Evolutionary conservation across 2,797 vertebrate genomes (phyloP), one percentile per base, ranked within the genome.

Genomic region (Sciaenops ocellatus): DNA sequence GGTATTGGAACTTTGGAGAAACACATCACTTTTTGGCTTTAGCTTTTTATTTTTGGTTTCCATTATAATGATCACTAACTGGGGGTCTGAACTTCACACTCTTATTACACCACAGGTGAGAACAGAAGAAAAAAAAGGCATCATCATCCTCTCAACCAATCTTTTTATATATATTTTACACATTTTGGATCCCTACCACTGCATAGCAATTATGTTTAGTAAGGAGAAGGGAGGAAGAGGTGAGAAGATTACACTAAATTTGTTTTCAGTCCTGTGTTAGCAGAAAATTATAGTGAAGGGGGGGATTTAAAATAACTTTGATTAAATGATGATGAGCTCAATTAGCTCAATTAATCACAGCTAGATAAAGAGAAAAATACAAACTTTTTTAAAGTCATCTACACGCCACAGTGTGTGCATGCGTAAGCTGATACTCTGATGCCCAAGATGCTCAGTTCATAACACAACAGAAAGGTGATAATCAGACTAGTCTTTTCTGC

Each of bases 291-390:
- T 82, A 84, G 76, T 24, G 69, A 76, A 79, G 18, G 50, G 11
- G 55, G n/a, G 22, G 46, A 81, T 74, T 84, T 74, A 77, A 30
- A 90, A 85, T 84, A 80, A 83, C 65, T 79, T 87, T 71, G 74
- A 89, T 87, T 80, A 81, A 87, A 87, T 62, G 65, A 30, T 76
- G 83, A 82, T 81, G 66, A 78, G 57, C 79, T 85, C 6, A 17
- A 81, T 87, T 83, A 81, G 65, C 69, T 69, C 18, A 16, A 66
- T 62, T 77, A 78, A 70, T 69, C 85, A 76, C 54, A 34, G 56
- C 59, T 28, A 63, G 18, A 80, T 61, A 68, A 70, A 81, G 28
- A 80, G 52, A 73, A 20, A 46, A 69, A 70, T 16, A 48, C 3
- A 6, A 26, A 47, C 16, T 41, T 42, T 48, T 62, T 69, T 24